phyloP scores from a whole-genome alignment of 2,888 invertebrate genomes.

The Dromius quadrimaculatus region DNA sequence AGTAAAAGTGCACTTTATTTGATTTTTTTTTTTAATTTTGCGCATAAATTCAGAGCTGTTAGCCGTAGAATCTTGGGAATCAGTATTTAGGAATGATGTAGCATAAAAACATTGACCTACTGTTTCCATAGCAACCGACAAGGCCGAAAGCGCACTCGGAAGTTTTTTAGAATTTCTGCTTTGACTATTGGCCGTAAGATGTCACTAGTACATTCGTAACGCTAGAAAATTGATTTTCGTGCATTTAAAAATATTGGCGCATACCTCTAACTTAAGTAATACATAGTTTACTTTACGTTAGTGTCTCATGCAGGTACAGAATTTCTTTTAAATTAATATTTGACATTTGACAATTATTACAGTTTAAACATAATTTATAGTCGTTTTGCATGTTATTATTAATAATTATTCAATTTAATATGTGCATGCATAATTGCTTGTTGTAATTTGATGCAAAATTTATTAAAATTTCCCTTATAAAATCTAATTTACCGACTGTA shows the following conservation, averaged over 20 bases:
- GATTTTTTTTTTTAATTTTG: too few relatives aligned
- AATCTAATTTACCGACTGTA: too few relatives aligned
- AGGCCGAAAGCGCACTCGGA: too few relatives aligned
- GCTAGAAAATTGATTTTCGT: slow-evolving; percentile 10
- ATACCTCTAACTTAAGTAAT: slow-evolving; percentile 5
- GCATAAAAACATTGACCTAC: too few relatives aligned
- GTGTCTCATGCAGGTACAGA: slow-evolving; percentile 8
- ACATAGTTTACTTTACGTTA: slow-evolving; percentile 24
- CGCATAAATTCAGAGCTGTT: too few relatives aligned
- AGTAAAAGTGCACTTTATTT: too few relatives aligned
- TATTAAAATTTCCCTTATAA: background rate
- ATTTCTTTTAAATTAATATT: slow-evolving; percentile 7
- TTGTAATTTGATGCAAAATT: background rate
- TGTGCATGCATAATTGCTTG: background rate
- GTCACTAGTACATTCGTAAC: background rate
- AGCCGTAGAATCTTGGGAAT: too few relatives aligned
- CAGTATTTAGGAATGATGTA: too few relatives aligned
- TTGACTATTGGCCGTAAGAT: background rate
- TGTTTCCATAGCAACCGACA: too few relatives aligned
- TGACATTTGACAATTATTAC: slow-evolving; percentile 9
- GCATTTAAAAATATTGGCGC: slow-evolving; percentile 23
- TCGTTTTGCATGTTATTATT: background rate
- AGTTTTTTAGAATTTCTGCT: too few relatives aligned
- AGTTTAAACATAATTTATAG: background rate
- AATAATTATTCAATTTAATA: slow-evolving; percentile 7